Evolutionary conservation across 2,113 vertebrate genomes (phyloP).

Genomic region (Loxodonta africana): DNA sequence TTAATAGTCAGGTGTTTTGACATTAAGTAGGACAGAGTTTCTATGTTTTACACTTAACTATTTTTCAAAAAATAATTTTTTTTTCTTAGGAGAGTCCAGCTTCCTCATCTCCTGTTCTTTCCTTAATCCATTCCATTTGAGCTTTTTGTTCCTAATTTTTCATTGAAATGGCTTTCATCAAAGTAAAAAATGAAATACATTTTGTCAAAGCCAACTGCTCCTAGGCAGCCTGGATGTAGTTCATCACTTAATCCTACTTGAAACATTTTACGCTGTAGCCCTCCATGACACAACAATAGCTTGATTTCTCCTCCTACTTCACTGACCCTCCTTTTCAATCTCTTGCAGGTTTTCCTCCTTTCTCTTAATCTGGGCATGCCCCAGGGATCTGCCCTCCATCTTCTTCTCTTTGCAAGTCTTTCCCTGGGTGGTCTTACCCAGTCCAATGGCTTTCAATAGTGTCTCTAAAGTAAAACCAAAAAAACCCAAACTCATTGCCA

Average conservation of each 20-base stretch:
- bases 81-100: not conserved
- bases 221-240: not conserved
- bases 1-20: conserved; percentile 8
- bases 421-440: not conserved
- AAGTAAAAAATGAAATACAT: conserved; percentile 11
- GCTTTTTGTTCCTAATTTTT: conserved; percentile 48
- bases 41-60: conserved; percentile 26
- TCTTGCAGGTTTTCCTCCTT: not conserved
- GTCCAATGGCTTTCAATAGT: not conserved
- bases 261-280: not conserved
- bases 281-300: not conserved
- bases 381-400: not conserved
- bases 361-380: not conserved
- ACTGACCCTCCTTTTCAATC: not conserved
- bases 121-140: not conserved
- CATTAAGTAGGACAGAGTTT: not conserved
- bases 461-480: not conserved
- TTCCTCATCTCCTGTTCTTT: not conserved
- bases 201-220: not conserved
- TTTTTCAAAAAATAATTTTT: not conserved
- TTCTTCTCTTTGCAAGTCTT: not conserved
- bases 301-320: not conserved
- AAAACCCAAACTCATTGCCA: too few species aligned
- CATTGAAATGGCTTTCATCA: not conserved
- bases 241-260: not conserved